phyloP scores from a whole-genome alignment of 2,113 vertebrate genomes.

The Leptobrachium ailaonicum region DNA sequence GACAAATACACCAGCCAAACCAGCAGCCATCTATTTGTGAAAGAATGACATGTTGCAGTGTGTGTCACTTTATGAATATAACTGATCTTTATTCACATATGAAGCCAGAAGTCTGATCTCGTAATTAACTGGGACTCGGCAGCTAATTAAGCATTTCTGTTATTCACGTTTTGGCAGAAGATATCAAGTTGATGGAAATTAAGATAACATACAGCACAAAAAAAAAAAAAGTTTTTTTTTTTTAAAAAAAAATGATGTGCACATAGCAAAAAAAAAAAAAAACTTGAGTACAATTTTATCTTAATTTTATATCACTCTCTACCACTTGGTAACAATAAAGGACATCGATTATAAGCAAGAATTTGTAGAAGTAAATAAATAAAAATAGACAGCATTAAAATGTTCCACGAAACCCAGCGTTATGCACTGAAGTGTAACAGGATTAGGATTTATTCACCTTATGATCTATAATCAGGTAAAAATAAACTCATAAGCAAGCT shows the following conservation, averaged over 20 bases:
- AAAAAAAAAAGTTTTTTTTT: background rate
- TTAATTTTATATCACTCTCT: too few species aligned
- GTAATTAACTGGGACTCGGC: constrained; percentile 42
- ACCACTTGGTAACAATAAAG: too few species aligned
- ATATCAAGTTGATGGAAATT: constrained; percentile 26
- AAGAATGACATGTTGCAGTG: constrained; percentile 8
- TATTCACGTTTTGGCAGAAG: constrained; percentile 37
- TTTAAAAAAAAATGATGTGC: background rate
- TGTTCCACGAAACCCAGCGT: too few species aligned
- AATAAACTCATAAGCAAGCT: too few species aligned
- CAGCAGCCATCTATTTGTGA: constrained; percentile 5
- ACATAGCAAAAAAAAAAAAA: background rate
- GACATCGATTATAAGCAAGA: too few species aligned
- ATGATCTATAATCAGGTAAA: too few species aligned
- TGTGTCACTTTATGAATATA: constrained; percentile 22
- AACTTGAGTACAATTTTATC: too few species aligned
- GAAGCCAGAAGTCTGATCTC: constrained; percentile 42
- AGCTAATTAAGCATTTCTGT: constrained; percentile 38
- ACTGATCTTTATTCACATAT: constrained; percentile 32
- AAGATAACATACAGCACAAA: constrained; percentile 10
- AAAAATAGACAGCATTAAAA: too few species aligned
- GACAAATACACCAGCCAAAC: too few species aligned
- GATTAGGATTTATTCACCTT: too few species aligned
- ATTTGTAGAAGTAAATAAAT: too few species aligned
- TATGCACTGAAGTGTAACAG: too few species aligned